These are phyloP conservation scores for Hymenopus coronatus DNA, from an alignment of 2,888 invertebrate genomes.

Conservation along the genomic window DNA sequence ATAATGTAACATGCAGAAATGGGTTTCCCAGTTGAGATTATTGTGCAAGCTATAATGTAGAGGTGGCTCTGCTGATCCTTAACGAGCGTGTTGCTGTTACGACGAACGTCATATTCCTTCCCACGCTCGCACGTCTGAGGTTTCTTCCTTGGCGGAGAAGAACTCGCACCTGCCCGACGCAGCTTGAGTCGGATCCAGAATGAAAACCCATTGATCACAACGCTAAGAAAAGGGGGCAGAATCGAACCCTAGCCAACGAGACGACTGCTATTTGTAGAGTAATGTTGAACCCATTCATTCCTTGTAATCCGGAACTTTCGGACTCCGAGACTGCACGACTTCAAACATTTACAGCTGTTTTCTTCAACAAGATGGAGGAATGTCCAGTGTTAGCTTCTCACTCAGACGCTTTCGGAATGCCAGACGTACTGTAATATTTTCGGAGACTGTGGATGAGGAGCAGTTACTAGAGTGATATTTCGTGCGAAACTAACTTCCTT, in stretches of 20 bases:
- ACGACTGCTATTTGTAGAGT: background rate
- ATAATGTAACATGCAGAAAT: too few relatives aligned
- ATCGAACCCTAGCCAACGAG: background rate
- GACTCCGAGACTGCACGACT: background rate
- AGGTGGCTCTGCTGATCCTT: background rate
- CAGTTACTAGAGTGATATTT: background rate
- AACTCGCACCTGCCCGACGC: background rate
- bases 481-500: background rate
- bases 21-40: background rate
- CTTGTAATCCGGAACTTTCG: background rate
- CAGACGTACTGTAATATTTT: background rate
- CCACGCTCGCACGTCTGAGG: background rate
- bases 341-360: background rate
- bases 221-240: background rate
- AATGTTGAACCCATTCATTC: background rate
- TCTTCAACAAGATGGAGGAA: background rate
- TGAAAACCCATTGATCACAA: background rate
- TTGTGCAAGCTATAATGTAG: background rate
- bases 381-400: background rate
- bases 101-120: background rate
- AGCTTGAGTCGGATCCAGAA: background rate
- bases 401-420: background rate
- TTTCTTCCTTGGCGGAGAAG: background rate
- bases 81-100: background rate
- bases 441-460: background rate